phyloP scores from a whole-genome alignment of 2,888 invertebrate genomes.

The Drosophila merina region DNA sequence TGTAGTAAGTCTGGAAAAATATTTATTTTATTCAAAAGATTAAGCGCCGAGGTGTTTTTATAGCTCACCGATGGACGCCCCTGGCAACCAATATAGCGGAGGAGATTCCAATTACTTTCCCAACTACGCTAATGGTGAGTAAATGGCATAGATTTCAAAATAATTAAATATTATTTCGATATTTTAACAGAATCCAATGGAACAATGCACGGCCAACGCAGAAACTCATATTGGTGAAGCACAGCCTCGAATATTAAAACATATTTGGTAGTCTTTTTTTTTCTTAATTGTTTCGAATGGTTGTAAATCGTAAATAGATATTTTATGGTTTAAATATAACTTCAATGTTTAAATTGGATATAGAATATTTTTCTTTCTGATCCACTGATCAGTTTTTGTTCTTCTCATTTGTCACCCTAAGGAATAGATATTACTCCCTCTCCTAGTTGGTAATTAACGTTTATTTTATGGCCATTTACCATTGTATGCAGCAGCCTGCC shows the following conservation, averaged over 20 bases:
- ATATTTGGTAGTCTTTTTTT: background rate
- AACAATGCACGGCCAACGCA: background rate
- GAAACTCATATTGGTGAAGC: background rate
- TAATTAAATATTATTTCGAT: background rate
- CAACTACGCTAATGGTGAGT: background rate
- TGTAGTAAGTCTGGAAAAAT: slow-evolving; percentile 30
- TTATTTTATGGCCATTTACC: slow-evolving; percentile 72
- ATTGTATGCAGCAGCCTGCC: slow-evolving; percentile 45
- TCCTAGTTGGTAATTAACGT: slow-evolving; percentile 78
- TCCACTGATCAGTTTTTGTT: background rate
- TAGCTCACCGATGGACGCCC: slow-evolving; percentile 23
- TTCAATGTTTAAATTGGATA: too few relatives aligned
- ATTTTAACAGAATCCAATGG: background rate
- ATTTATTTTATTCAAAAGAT: background rate
- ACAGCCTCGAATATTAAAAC: background rate
- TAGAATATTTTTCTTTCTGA: background rate
- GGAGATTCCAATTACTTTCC: slow-evolving; percentile 17
- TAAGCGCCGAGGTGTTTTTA: background rate
- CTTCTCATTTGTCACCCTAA: background rate
- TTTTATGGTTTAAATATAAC: too few relatives aligned
- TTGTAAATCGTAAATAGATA: background rate
- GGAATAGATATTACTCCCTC: background rate
- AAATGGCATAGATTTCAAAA: background rate
- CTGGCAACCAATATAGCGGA: slow-evolving; percentile 13
- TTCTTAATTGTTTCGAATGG: background rate